A percentile compares a stretch with the other conserved stretches of the same genome.
Conservation (phyloP, 2,113 vertebrate genomes). For the Edolisoma coerulescens region DNA sequence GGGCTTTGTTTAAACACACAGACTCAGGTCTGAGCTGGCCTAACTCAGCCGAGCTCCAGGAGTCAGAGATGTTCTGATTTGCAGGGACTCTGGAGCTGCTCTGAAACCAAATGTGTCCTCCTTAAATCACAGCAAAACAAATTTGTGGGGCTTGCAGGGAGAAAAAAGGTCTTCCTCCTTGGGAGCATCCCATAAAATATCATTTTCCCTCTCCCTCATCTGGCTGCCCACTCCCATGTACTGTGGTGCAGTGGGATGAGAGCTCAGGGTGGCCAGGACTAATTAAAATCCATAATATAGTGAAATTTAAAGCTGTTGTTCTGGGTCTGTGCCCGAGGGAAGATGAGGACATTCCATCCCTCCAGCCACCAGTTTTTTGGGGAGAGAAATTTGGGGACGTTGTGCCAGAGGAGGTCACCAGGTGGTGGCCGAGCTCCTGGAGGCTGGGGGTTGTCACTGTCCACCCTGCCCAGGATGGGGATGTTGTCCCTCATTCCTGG, state of each 20-base stretch:
- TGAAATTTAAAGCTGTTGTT: background rate
- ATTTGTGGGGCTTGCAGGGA: background rate
- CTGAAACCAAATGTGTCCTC: background rate
- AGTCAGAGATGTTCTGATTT: background rate
- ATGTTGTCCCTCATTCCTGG: background rate
- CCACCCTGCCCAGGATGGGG: background rate
- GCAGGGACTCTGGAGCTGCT: background rate
- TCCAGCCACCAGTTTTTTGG: background rate
- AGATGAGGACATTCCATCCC: background rate
- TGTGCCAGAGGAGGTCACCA: background rate
- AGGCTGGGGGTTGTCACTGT: background rate
- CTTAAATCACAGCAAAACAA: background rate
- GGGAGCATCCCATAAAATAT: background rate
- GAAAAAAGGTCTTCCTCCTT: background rate
- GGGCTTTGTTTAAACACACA: background rate
- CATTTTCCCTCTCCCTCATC: background rate
- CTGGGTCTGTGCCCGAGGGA: background rate
- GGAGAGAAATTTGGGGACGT: background rate
- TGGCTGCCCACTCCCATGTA: accelerated
- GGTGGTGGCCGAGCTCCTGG: background rate
- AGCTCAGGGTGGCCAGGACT: background rate
- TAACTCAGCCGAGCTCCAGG: background rate
- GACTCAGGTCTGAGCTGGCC: background rate
- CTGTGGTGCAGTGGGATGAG: background rate
- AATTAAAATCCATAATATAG: background rate